These are phyloP conservation scores for Acridotheres tristis DNA, from an alignment of 2,797 vertebrate species.

Conservation along the genomic window DNA sequence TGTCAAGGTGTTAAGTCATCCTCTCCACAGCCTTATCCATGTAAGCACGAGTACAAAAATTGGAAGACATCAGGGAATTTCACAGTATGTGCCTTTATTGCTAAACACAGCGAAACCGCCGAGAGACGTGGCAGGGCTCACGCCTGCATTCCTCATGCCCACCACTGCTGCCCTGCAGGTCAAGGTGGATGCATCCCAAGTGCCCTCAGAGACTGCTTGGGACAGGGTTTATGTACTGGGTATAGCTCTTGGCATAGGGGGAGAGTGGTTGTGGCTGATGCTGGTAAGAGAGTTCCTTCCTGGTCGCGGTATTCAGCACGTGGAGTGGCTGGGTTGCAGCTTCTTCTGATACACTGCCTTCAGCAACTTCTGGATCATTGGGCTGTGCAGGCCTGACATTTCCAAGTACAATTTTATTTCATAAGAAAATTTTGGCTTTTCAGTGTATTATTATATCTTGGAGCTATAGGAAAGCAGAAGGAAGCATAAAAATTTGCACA, in stretches of 20 bases:
- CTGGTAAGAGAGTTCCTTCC: not conserved
- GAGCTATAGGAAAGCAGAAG: not conserved
- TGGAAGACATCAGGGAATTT: not conserved
- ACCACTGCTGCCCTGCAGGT: not conserved
- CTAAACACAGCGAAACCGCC: not conserved
- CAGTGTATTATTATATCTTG: slow-evolving; percentile 15
- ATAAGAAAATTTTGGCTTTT: not conserved
- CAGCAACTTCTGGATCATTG: not conserved
- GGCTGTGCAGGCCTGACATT: slow-evolving; percentile 13
- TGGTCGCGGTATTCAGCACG: fast-evolving
- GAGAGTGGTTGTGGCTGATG: not conserved
- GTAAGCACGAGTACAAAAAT: not conserved
- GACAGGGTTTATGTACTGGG: not conserved
- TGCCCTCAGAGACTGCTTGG: not conserved
- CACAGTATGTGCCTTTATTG: not conserved
- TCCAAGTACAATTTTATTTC: slow-evolving; percentile 30
- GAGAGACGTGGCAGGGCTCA: fast-evolving
- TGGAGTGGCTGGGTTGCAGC: not conserved
- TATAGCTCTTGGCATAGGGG: not conserved
- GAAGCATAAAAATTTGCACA: slow-evolving; percentile 18
- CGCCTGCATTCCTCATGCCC: fast-evolving
- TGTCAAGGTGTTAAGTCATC: not conserved
- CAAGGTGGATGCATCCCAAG: not conserved
- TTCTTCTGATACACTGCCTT: not conserved
- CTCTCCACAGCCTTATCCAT: not conserved